Conservation (phyloP, 2,888 invertebrate genomes). For the Strigamia maritima region DNA sequence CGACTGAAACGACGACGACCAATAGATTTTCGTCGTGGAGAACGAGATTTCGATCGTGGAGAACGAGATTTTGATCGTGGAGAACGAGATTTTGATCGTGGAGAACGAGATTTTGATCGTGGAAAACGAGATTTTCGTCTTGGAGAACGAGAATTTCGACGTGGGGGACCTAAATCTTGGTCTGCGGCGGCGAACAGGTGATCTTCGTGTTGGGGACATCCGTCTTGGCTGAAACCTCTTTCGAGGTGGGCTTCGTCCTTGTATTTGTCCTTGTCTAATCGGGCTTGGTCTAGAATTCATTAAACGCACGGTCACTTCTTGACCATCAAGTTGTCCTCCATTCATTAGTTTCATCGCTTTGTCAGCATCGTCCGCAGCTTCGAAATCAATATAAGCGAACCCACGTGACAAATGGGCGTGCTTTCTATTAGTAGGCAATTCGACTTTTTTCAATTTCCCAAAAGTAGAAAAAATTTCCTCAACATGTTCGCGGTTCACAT, state of each 20-base stretch:
- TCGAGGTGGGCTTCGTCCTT: slow-evolving; percentile 43
- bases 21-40: slow-evolving; percentile 43
- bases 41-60: no score
- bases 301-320: slow-evolving; percentile 86
- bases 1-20: slow-evolving; percentile 50
- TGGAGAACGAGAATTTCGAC: no score
- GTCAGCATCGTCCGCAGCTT: slow-evolving; percentile 90
- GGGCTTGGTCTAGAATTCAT: slow-evolving; percentile 50
- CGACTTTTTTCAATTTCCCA: slow-evolving; percentile 80
- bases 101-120: slow-evolving; percentile 44
- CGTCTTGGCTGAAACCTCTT: slow-evolving; percentile 44
- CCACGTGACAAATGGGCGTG: slow-evolving; percentile 87
- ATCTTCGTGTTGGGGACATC: slow-evolving; percentile 44
- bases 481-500: slow-evolving; percentile 81
- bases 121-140: no score
- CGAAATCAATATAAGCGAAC: slow-evolving; percentile 93
- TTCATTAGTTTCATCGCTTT: slow-evolving; percentile 99
- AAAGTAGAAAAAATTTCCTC: slow-evolving; percentile 87
- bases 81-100: slow-evolving; percentile 50
- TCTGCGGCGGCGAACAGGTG: no score
- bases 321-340: slow-evolving; percentile 95
- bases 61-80: no score
- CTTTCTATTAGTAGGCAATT: slow-evolving; percentile 81
- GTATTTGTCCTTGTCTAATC: slow-evolving; percentile 49
- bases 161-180: no score